A percentile compares a stretch with the other conserved stretches of the same genome.
Conservation (phyloP, 1,140 invertebrate genomes). For the Lordiphosa collinella region DNA sequence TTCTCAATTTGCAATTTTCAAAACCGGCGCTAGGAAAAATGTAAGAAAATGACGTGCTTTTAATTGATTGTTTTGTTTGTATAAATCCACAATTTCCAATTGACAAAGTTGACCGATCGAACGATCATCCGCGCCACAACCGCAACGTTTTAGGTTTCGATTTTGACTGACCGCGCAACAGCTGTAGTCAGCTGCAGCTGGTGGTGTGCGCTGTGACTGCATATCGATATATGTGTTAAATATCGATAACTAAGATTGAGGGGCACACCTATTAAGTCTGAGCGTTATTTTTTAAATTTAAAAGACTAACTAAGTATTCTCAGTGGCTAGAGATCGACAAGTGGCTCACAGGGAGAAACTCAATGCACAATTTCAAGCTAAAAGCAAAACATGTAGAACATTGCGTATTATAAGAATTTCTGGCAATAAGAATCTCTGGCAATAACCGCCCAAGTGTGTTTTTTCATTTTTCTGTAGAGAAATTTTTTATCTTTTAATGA, state of each 20-base stretch:
- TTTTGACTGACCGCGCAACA: conserved; percentile 30
- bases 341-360: too few species aligned
- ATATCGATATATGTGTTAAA: neutral
- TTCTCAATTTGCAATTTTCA: conserved; percentile 16
- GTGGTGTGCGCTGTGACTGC: too few species aligned
- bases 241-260: neutral
- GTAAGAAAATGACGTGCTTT: conserved; percentile 48
- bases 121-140: conserved; percentile 23
- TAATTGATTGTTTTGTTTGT: conserved; percentile 28
- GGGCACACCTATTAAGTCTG: neutral
- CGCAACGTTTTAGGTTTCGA: conserved; percentile 18
- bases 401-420: too few species aligned
- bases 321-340: too few species aligned
- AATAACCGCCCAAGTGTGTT: too few species aligned
- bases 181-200: conserved; percentile 7
- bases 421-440: too few species aligned
- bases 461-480: too few species aligned
- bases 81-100: neutral
- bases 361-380: too few species aligned
- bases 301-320: too few species aligned
- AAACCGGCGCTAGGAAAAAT: conserved; percentile 11
- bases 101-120: conserved; percentile 2
- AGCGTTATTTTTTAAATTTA: too few species aligned
- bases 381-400: too few species aligned
- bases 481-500: too few species aligned